Evolutionary conservation across 2,888 invertebrate genomes (phyloP).

Genomic region (Phrixothrix hirtus): DNA sequence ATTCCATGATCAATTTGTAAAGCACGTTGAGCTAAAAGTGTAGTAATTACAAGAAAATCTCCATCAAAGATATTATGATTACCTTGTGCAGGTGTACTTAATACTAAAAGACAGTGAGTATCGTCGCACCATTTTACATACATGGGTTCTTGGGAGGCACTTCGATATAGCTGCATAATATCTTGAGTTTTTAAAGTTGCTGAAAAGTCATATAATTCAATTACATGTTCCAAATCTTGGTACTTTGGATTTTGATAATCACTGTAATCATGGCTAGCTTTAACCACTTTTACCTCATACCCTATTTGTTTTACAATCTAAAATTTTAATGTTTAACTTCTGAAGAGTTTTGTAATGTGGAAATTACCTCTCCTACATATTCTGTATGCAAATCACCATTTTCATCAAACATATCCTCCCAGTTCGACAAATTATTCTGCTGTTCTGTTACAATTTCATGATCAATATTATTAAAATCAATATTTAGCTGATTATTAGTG

Average conservation of each 20-base stretch:
- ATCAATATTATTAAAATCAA: neutral
- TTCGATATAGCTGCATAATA: slow-evolving; percentile 51
- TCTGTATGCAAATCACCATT: slow-evolving; percentile 41
- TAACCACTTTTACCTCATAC: slow-evolving; percentile 44
- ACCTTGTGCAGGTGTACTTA: slow-evolving; percentile 53
- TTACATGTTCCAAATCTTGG: slow-evolving; percentile 52
- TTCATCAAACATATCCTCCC: slow-evolving; percentile 54
- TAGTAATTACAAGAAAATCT: no score
- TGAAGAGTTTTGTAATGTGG: no score
- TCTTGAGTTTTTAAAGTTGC: slow-evolving; percentile 51
- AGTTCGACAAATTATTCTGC: slow-evolving; percentile 42
- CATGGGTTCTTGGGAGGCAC: slow-evolving; percentile 51
- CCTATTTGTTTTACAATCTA: slow-evolving; percentile 49
- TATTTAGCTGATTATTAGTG: slow-evolving; percentile 9
- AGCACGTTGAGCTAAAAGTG: slow-evolving; percentile 52
- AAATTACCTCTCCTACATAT: slow-evolving; percentile 21
- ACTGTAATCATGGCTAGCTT: slow-evolving; percentile 47
- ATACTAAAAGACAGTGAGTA: slow-evolving; percentile 53
- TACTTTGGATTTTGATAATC: slow-evolving; percentile 39
- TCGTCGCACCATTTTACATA: slow-evolving; percentile 55
- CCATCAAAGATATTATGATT: no score
- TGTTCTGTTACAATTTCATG: slow-evolving; percentile 1
- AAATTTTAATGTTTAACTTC: no score
- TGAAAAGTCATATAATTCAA: slow-evolving; percentile 54
- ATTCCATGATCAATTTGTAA: slow-evolving; percentile 46